Evolutionary conservation across 2,113 vertebrate genomes (phyloP).

Genomic region (Oryzias melastigma): DNA sequence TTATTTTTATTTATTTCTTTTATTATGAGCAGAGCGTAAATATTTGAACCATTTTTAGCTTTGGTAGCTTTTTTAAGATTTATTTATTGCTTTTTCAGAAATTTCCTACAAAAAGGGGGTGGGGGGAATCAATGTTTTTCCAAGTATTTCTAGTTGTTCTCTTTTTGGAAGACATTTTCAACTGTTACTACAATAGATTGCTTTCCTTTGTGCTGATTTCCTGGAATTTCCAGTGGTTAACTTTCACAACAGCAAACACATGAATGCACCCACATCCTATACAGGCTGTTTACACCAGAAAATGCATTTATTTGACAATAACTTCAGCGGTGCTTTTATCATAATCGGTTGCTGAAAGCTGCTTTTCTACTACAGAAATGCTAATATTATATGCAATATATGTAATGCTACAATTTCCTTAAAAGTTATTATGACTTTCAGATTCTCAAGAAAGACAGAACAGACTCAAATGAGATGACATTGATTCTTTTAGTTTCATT

Average conservation of each 20-base stretch:
- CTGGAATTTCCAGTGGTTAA: too few relatives aligned
- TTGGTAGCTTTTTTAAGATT: not conserved
- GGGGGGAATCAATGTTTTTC: too few relatives aligned
- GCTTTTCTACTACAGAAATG: too few relatives aligned
- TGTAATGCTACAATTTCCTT: too few relatives aligned
- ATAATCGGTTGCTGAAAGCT: not conserved
- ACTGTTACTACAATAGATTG: not conserved
- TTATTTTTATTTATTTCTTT: too few relatives aligned
- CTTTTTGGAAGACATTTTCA: not conserved
- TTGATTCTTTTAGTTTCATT: too few relatives aligned
- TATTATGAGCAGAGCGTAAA: not conserved
- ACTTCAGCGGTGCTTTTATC: not conserved
- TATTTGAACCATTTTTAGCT: not conserved
- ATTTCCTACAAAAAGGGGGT: not conserved
- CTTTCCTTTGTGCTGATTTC: not conserved
- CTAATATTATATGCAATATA: too few relatives aligned
- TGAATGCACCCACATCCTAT: not conserved
- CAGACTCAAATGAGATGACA: too few relatives aligned
- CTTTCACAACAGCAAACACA: too few relatives aligned
- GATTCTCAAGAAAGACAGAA: too few relatives aligned
- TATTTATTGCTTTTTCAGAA: not conserved
- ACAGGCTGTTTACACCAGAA: not conserved
- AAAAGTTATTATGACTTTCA: too few relatives aligned
- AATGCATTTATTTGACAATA: slow-evolving; percentile 1
- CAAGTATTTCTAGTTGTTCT: not conserved